Evolutionary conservation across 2,888 invertebrate genomes (phyloP).

Genomic region (Calameuta filiformis): DNA sequence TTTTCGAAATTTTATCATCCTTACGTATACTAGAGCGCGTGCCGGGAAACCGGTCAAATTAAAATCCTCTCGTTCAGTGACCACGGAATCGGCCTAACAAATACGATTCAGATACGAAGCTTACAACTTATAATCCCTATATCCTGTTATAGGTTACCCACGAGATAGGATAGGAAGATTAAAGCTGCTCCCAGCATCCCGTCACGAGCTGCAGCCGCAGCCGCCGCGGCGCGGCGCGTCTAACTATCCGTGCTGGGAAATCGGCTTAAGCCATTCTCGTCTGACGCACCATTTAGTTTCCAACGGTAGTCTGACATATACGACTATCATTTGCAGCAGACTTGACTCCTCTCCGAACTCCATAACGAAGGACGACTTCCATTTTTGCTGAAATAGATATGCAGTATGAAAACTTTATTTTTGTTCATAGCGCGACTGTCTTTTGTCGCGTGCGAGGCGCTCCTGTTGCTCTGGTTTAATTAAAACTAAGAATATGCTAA

Average conservation of each 20-base stretch:
- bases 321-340: background rate
- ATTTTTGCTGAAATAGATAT: too few species aligned
- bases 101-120: conserved; percentile 42
- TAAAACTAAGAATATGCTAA: background rate
- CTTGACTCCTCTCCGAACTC: background rate
- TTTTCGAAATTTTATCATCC: too few species aligned
- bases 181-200: conserved; percentile 20
- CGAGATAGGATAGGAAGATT: conserved; percentile 47
- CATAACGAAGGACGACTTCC: too few species aligned
- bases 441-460: too few species aligned
- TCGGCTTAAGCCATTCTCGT: background rate
- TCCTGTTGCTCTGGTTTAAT: background rate
- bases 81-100: conserved; percentile 38
- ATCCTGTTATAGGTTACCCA: conserved; percentile 56
- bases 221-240: background rate
- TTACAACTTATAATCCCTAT: conserved; percentile 59
- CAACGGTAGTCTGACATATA: background rate
- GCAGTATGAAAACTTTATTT: too few species aligned
- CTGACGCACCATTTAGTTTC: background rate
- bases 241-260: background rate
- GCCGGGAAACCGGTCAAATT: conserved; percentile 22
- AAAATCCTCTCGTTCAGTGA: conserved; percentile 36
- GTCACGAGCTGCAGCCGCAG: background rate
- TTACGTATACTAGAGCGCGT: too few species aligned
- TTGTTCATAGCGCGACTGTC: too few species aligned